A percentile compares a stretch with the other conserved stretches of the same genome.
phyloP scores from a whole-genome alignment of 2,797 vertebrate species.

The Chrosomus eos region DNA sequence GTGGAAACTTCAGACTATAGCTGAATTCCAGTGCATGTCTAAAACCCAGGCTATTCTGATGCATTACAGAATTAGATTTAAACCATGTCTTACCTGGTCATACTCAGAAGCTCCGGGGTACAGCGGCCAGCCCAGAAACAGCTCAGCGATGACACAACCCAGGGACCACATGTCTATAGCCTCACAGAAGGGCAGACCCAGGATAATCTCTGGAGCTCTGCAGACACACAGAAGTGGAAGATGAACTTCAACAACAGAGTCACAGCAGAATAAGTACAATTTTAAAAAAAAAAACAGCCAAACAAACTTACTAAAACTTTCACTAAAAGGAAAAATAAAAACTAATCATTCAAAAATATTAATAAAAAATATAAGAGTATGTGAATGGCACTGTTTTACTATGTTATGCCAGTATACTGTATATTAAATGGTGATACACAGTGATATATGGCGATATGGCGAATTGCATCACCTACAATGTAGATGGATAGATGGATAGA shows the following conservation, averaged over 20 bases:
- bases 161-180: conserved; percentile 99
- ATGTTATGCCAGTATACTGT: no score
- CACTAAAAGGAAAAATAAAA: no score
- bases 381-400: no score
- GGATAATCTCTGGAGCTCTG: conserved; percentile 98
- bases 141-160: conserved; percentile 97
- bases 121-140: conserved; percentile 97
- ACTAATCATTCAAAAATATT: no score
- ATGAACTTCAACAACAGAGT: conserved; percentile 29
- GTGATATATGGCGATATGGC: no score
- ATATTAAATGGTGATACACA: no score
- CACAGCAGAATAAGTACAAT: conserved; percentile 8
- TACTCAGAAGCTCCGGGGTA: conserved; percentile 97
- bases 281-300: neutral
- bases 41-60: neutral
- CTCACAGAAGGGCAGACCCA: conserved; percentile 96
- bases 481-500: no score
- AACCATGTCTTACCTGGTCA: conserved; percentile 82
- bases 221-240: conserved; percentile 45
- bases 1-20: neutral
- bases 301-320: no score
- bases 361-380: no score
- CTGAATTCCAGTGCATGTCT: neutral
- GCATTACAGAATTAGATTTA: conserved; percentile 24
- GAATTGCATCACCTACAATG: no score